These are phyloP conservation scores for Zoanthus solanderi DNA, from an alignment of 92 coral and sea anemone genomes.

Conservation along the genomic window DNA sequence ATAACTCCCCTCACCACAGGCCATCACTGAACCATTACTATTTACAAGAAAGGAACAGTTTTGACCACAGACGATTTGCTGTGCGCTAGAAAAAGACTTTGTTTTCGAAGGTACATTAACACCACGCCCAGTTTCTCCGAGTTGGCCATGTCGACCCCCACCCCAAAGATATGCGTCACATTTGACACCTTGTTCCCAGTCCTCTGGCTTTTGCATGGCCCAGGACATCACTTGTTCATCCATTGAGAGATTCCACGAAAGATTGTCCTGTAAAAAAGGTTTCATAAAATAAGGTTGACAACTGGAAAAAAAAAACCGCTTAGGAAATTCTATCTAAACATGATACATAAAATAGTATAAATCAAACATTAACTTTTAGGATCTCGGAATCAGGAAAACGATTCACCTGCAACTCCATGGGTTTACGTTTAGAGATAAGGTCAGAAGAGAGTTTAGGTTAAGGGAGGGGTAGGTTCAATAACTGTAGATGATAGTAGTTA, in stretches of 20 bases:
- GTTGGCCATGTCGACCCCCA: constrained; percentile 89
- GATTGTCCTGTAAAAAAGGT: constrained; percentile 64
- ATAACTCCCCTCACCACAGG: constrained; percentile 91
- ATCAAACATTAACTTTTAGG: too few relatives aligned
- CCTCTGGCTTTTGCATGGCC: constrained; percentile 87
- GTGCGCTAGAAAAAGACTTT: constrained; percentile 77
- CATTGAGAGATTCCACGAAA: constrained; percentile 83
- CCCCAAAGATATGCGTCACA: constrained; percentile 93
- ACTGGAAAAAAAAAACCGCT: too few relatives aligned
- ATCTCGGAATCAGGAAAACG: too few relatives aligned
- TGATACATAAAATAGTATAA: too few relatives aligned
- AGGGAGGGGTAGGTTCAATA: too few relatives aligned
- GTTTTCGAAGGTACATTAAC: constrained; percentile 82
- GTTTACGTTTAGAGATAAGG: too few relatives aligned
- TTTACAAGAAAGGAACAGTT: constrained; percentile 80
- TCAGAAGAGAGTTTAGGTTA: too few relatives aligned
- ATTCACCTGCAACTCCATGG: too few relatives aligned
- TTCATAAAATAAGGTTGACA: background rate
- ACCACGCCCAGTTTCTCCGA: constrained; percentile 85
- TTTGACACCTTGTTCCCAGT: constrained; percentile 89
- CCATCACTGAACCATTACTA: constrained; percentile 77
- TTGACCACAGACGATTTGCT: constrained; percentile 88
- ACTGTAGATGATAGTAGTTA: too few relatives aligned
- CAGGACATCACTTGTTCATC: constrained; percentile 89
- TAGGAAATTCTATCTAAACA: background rate